These are phyloP conservation scores for Cantharis rustica DNA, from an alignment of 2,888 invertebrate genomes.

Conservation along the genomic window DNA sequence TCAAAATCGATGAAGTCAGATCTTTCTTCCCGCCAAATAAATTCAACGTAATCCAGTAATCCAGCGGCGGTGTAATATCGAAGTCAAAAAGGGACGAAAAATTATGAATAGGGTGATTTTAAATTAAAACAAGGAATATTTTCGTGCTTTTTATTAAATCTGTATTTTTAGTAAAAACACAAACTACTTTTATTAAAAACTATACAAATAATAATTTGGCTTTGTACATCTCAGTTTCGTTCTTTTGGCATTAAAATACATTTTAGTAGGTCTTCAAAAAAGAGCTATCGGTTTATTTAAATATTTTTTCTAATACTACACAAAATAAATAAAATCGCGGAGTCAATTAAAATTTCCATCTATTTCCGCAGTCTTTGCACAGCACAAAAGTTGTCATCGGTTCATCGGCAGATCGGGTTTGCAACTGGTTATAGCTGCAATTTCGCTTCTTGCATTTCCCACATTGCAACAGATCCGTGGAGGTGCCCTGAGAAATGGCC, in stretches of 20 bases:
- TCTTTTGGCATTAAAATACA: too few relatives aligned
- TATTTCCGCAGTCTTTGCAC: slow-evolving; percentile 96
- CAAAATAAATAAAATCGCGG: background rate
- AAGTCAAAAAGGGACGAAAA: too few relatives aligned
- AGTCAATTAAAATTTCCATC: slow-evolving; percentile 86
- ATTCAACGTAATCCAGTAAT: too few relatives aligned
- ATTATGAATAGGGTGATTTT: too few relatives aligned
- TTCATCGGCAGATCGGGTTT: slow-evolving; percentile 98
- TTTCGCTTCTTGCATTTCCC: slow-evolving; percentile 96
- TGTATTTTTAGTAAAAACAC: too few relatives aligned
- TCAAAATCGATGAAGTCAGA: too few relatives aligned
- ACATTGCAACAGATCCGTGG: slow-evolving; percentile 95
- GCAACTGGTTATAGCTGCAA: slow-evolving; percentile 98
- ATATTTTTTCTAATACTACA: background rate
- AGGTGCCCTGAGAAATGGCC: slow-evolving; percentile 91
- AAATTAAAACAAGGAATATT: too few relatives aligned
- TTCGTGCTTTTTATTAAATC: too few relatives aligned
- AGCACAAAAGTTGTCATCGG: slow-evolving; percentile 99
- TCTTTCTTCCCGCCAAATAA: background rate
- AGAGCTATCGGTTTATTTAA: background rate
- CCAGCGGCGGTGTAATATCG: too few relatives aligned
- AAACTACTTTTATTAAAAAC: background rate
- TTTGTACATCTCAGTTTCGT: background rate
- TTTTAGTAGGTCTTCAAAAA: background rate
- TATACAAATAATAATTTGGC: background rate